Evolutionary conservation across 2,113 vertebrate genomes (phyloP), one percentile per base, ranked within the genome.

Genomic region (Prietella phreatophila): DNA sequence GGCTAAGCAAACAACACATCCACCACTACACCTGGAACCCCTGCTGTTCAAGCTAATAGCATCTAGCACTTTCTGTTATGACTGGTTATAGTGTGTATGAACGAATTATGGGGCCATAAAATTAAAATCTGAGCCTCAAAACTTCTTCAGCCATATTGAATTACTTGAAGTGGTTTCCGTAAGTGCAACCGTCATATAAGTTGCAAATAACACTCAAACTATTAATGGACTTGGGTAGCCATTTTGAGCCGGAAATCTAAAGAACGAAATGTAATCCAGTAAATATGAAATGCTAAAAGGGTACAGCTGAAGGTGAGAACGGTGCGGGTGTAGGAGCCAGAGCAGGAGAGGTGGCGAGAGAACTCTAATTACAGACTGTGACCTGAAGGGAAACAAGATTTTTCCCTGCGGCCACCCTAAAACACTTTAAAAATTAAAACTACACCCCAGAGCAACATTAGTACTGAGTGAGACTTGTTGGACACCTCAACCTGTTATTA

Each of bases 361-460:
- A 19, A 61, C 82, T 87, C 65, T 85, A 87, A 85, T 89, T 89
- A 87, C 76, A 85, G 56, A 71, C 83, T 47, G 27, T 85, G 88
- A 55, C 39, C 82, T 89, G 22, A 85, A 81, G 82, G 88, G 47
- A 85, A 89, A 87, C 85, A 50, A 76, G 76, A 82, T 55, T 89
- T 85, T 87, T 79, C 82, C 76, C 75, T 82, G 89, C 33, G 33
- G 53, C 86, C 86, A 85, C 63, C 50, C 61, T 53, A 84, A 30
- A 39, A 65, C 42, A 17, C 61, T 87, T 75, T 58, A 63, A 65
- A 87, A 85, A 83, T 75, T 58, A 63, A 65, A 87, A 85, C 86
- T 58, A 65, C 33, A 82, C 83, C 60, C 89, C 30, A 73, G 86
- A 85, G 67, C 55, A 63, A 81, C 65, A 25, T 87, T 89, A 87